Evolutionary conservation across 2,888 invertebrate species (phyloP), one percentile per base, ranked within the genome.

Genomic region (Drosophila meridiana): DNA sequence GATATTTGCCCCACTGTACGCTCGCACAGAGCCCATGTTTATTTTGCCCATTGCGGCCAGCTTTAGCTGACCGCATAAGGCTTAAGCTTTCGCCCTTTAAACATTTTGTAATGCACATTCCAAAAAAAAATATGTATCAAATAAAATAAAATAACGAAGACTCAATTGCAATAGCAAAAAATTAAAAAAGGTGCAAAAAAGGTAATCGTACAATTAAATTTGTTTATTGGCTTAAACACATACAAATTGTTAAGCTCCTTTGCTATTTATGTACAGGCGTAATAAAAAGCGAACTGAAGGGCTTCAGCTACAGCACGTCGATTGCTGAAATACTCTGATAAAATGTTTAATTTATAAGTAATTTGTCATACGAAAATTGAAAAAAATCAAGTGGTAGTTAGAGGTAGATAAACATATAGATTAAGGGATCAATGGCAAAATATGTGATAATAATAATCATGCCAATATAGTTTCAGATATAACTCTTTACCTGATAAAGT

Each of bases 71-170:
- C 90, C 84, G 70, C 90, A 90, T 57, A 42, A 69, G 73, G 89
- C 90, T 85, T 86, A 85, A 85, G 90, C 85, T 73, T 76, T 78
- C 83, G 90, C 70, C 90, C 85, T 90, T 85, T 86, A 90, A 89
- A 79, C 69, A 88, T 85, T 89, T 87, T 82, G 72, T 70, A 75
- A 82, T 82, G 73, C 50, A 73, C 87, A 57, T 79, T 69, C 86
- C 75, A 87, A 75, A 79, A 73, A 77, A 79, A 73, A 76, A 69
- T 67, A 47, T 28, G 14, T 64, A 64, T 47, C 4, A n/a, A 48
- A 26, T 20, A 8, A 59, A 56, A 58, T 53, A 34, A 69, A 57
- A 34, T 28, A 64, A 69, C 67, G 26, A 58, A 72, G 70, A 63
- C 67, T 80, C 47, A 62, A 65, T 72, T 68, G 63, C 30, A 53